A percentile compares a stretch with the other conserved stretches of the same genome.
Evolutionary conservation across 2,888 invertebrate genomes (phyloP).

Genomic region (Siphlonurus alternatus): DNA sequence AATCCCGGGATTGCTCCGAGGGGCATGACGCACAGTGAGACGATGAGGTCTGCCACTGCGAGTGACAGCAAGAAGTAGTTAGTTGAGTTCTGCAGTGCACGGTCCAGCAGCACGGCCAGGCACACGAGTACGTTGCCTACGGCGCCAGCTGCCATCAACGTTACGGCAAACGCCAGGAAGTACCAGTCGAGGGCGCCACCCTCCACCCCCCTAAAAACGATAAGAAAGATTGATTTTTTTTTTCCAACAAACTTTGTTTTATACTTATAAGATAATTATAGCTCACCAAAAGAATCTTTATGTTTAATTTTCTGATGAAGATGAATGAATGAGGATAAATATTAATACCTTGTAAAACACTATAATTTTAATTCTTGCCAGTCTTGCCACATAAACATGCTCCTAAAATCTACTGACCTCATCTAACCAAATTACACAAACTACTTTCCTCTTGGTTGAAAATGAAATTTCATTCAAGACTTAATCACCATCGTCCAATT

Average conservation of each 20-base stretch:
- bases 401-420: no score
- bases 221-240: background rate
- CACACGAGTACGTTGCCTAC: conserved; percentile 87
- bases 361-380: no score
- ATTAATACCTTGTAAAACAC: no score
- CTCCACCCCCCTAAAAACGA: background rate
- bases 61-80: conserved; percentile 89
- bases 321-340: no score
- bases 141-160: conserved; percentile 76
- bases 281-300: no score
- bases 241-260: background rate
- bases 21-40: conserved; percentile 91
- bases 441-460: no score
- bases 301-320: no score
- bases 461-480: no score
- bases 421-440: no score
- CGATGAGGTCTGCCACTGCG: conserved; percentile 84
- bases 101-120: conserved; percentile 78
- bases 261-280: background rate
- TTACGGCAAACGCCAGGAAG: conserved; percentile 56
- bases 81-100: conserved; percentile 81
- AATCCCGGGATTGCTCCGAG: conserved; percentile 86
- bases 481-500: no score
- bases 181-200: conserved; percentile 43
- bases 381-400: no score